Evolutionary conservation across 2,113 vertebrate species (phyloP).

Genomic region (human): DNA sequence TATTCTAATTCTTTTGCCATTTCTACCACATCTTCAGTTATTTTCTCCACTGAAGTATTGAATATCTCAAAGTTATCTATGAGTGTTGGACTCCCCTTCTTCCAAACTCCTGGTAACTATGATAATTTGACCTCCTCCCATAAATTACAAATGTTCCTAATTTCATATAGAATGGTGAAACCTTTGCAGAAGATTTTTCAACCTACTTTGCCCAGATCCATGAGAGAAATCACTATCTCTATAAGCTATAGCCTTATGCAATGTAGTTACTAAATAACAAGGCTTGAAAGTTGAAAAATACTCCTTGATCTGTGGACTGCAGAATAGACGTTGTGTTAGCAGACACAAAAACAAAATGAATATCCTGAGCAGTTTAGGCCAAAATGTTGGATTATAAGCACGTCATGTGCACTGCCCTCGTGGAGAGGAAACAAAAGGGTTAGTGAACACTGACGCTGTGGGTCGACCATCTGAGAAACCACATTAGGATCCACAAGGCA

Average conservation of each 20-base stretch:
- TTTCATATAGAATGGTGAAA: background rate
- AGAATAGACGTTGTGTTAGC: background rate
- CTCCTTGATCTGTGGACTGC: background rate
- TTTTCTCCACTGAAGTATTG: background rate
- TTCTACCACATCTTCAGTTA: background rate
- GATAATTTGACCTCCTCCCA: background rate
- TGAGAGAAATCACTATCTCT: background rate
- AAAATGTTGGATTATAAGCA: no score
- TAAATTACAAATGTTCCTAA: background rate
- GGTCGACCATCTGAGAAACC: no score
- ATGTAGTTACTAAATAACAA: background rate
- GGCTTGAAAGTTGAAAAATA: background rate
- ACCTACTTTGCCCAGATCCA: background rate
- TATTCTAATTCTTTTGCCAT: background rate
- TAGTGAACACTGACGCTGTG: no score
- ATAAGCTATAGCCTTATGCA: background rate
- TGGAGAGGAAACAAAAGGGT: no score
- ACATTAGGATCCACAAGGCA: no score
- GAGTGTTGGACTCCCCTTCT: background rate
- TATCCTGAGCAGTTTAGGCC: background rate
- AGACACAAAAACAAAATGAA: background rate
- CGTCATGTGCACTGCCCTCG: accelerated
- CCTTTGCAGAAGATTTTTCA: background rate
- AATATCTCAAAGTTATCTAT: background rate
- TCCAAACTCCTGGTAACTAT: background rate